Base-by-base conservation (phyloP, 2,113 vertebrate genomes). In the Asarcornis scutulata region DNA sequence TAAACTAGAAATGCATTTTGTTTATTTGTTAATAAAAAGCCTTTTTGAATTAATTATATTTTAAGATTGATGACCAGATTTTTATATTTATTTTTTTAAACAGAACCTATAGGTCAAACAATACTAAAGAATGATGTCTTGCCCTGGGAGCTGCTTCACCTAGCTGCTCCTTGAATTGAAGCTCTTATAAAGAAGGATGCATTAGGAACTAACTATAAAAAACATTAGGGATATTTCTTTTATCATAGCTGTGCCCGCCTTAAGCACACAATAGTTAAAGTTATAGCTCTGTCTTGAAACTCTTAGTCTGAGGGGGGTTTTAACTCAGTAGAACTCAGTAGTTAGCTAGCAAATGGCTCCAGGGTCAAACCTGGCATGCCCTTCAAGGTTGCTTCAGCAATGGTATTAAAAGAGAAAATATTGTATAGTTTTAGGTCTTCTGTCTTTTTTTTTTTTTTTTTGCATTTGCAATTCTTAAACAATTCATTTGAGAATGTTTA, bases 41-140 rank as follows among this genome's bases (percentile, higher is more conserved):
- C 29, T 38, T 56, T 77, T 55, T 75, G 29, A 68, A 58, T 86
- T 89, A 88, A 91, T 73, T 8, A 52, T 67, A 85, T 34, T 90
- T 87, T 72, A 91, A 77, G 60, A 77, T 50, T 59, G 50, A 82
- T 34, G 12, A 80, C 8, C 50, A 32, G 18, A 40, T 38, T 32
- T 17, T 64, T 50, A 4, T 44, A 77, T 34, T 15, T 3, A 10
- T 1, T 34, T 56, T 79, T 91, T 71, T 13, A 38, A 76, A 69
- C 14, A 59, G 36, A 72, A 68, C 11, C 31, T 25, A 25, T 62
- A 85, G 74, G 60, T 80, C 36, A 96, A 94, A 62, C 26, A 87
- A 53, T 83, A 89, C 79, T 88, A 76, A 82, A 86, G 76, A 95
- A 77, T 21, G 31, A 84, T 71, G 6, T 60, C 40, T 94, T 90